phyloP scores from a whole-genome alignment of 2,113 vertebrate species.

The Plotosus lineatus region DNA sequence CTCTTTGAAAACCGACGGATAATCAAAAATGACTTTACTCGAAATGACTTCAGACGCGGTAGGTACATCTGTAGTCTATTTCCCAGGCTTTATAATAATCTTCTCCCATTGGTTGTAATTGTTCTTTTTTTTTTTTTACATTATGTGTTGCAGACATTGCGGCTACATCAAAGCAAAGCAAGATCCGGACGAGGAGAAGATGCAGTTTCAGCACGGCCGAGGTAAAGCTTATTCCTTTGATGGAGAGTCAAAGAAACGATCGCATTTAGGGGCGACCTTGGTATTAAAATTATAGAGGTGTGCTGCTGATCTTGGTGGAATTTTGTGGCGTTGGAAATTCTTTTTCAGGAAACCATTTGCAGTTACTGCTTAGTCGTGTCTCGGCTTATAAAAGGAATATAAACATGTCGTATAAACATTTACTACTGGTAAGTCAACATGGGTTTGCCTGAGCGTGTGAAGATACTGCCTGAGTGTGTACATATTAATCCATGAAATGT shows the following conservation, averaged over 20 bases:
- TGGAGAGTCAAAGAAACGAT: background rate
- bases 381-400: constrained; percentile 1
- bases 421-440: background rate
- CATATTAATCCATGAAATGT: background rate
- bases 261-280: background rate
- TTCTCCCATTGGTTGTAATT: background rate
- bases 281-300: constrained; percentile 11
- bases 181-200: constrained; percentile 82
- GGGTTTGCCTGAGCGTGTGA: background rate
- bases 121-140: constrained; percentile 7
- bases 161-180: constrained; percentile 84
- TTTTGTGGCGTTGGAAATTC: background rate
- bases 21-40: no score
- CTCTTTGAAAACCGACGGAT: no score
- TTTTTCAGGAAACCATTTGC: constrained; percentile 23
- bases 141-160: constrained; percentile 72
- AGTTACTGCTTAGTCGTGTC: constrained; percentile 9
- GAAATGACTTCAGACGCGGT: no score
- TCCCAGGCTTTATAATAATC: background rate
- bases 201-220: constrained; percentile 81
- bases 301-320: background rate
- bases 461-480: no score
- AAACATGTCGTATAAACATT: constrained; percentile 12
- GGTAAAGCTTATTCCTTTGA: constrained; percentile 61
- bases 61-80: no score